Percentiles rank a stretch among this genome's conserved stretches.
These are phyloP conservation scores for Neofelis nebulosa DNA, from an alignment of 2,113 vertebrate genomes.

Conservation along the genomic window DNA sequence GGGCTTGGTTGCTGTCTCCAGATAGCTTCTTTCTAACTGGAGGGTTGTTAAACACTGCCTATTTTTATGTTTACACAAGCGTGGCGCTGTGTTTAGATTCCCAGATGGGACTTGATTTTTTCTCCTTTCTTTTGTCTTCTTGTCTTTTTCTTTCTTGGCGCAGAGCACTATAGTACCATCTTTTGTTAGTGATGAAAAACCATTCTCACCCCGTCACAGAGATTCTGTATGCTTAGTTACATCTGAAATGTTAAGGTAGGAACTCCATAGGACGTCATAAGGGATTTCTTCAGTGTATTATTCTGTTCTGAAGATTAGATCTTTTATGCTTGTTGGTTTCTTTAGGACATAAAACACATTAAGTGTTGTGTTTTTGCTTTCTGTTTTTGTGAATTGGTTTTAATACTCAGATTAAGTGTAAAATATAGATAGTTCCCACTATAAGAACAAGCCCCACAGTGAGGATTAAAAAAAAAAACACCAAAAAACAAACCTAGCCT, in stretches of 20 bases:
- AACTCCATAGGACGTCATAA: neutral
- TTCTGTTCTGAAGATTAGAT: neutral
- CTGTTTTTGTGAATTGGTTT: neutral
- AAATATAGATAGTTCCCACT: neutral
- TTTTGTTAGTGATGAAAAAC: neutral
- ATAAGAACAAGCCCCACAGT: neutral
- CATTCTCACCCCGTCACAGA: neutral
- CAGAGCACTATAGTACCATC: neutral
- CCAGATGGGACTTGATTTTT: neutral
- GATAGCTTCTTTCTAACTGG: neutral
- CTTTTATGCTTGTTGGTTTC: neutral
- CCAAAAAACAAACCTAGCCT: neutral
- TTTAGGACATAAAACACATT: neutral
- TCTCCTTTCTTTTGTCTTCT: neutral
- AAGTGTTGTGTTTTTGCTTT: neutral
- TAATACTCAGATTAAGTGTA: conserved; percentile 21
- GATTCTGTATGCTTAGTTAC: neutral
- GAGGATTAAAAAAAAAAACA: neutral
- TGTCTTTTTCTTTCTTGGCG: neutral
- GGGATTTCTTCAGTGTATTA: neutral
- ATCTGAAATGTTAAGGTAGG: neutral
- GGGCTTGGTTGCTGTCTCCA: neutral
- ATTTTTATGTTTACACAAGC: neutral
- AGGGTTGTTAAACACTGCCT: neutral
- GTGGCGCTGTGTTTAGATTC: neutral